These are phyloP conservation scores for Perccottus glenii DNA, from an alignment of 2,113 vertebrate genomes.

Conservation along the genomic window DNA sequence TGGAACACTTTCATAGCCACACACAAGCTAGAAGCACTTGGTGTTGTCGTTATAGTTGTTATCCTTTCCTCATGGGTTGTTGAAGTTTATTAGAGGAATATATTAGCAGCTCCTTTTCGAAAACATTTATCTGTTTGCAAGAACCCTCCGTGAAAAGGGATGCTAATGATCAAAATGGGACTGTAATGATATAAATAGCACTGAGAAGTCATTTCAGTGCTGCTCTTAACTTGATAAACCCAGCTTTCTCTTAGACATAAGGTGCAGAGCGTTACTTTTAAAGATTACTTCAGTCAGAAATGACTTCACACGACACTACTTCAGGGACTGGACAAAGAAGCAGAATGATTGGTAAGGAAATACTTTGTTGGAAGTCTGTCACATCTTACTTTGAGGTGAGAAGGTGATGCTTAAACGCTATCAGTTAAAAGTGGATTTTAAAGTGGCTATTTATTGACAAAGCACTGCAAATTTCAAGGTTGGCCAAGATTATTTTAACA, in stretches of 20 bases:
- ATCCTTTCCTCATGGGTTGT: constrained; percentile 14
- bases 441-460: too few relatives aligned
- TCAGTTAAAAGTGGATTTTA: constrained; percentile 11
- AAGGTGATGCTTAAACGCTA: constrained; percentile 10
- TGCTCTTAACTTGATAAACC: background rate
- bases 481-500: too few relatives aligned
- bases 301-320: constrained; percentile 23
- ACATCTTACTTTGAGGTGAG: background rate
- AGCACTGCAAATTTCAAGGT: too few relatives aligned
- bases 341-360: constrained; percentile 20
- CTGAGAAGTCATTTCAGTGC: background rate
- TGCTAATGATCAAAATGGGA: constrained; percentile 23
- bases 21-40: background rate
- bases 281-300: constrained; percentile 17
- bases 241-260: background rate
- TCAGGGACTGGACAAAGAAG: constrained; percentile 2
- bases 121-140: constrained; percentile 19
- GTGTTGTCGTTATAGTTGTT: constrained; percentile 25
- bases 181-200: constrained; percentile 11
- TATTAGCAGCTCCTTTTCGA: constrained; percentile 9
- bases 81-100: constrained; percentile 36
- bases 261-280: background rate
- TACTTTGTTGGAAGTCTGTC: constrained; percentile 15
- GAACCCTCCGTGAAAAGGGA: background rate
- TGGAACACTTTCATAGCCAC: constrained; percentile 8